Evolutionary conservation across 2,888 invertebrate genomes (phyloP).

Genomic region (Eupeodes luniger): DNA sequence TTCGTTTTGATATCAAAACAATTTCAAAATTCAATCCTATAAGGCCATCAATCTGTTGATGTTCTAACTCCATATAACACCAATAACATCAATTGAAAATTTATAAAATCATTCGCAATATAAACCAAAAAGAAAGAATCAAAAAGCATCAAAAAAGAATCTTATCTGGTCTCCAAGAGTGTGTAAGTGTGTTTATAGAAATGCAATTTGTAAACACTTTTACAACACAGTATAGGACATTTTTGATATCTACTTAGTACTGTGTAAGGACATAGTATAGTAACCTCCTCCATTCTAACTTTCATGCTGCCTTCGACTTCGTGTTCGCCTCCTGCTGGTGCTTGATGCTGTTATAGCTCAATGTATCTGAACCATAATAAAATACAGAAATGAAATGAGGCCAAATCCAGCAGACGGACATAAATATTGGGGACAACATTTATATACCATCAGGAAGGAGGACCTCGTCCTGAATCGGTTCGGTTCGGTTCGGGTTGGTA

Average conservation of each 20-base stretch:
- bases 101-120: slow-evolving; percentile 23
- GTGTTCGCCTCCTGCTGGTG: background rate
- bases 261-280: no score
- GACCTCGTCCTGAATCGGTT: background rate
- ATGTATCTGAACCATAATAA: slow-evolving; percentile 10
- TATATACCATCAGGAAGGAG: background rate
- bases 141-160: background rate
- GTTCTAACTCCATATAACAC: slow-evolving; percentile 49
- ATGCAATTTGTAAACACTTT: slow-evolving; percentile 75
- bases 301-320: background rate
- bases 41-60: slow-evolving; percentile 72
- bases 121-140: background rate
- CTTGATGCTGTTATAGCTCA: no score
- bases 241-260: background rate
- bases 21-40: slow-evolving; percentile 72
- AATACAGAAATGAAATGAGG: slow-evolving; percentile 66
- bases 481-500: background rate
- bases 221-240: slow-evolving; percentile 9
- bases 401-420: slow-evolving; percentile 65
- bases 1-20: slow-evolving; percentile 63
- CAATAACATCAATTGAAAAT: slow-evolving; percentile 59
- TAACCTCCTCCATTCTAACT: slow-evolving; percentile 9
- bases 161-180: slow-evolving; percentile 44
- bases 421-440: slow-evolving; percentile 56
- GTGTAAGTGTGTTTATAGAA: slow-evolving; percentile 4